A percentile compares a stretch with the other conserved stretches of the same genome.
Evolutionary conservation across 2,888 invertebrate genomes (phyloP).

Genomic region (Pheosia tremula): DNA sequence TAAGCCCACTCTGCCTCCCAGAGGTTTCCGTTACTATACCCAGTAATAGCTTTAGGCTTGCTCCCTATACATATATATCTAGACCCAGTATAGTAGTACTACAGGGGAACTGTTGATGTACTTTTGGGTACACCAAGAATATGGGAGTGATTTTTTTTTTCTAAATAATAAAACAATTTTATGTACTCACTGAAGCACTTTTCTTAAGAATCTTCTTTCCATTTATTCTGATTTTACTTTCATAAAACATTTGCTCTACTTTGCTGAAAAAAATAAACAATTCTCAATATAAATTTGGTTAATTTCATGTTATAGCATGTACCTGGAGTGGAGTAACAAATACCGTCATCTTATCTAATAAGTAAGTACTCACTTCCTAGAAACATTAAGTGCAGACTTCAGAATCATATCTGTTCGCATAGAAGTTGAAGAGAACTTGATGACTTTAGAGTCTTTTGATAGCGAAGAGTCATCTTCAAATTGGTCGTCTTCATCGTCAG

Average conservation of each 20-base stretch:
- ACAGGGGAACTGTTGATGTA: no score
- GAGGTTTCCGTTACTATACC: no score
- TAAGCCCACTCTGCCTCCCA: no score
- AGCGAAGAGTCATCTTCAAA: conserved; percentile 76
- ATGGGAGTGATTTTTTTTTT: no score
- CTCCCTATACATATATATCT: no score
- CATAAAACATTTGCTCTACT: conserved; percentile 91
- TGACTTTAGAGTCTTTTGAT: conserved; percentile 86
- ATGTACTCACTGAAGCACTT: conserved; percentile 85
- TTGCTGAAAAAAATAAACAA: conserved; percentile 82
- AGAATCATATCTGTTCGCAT: conserved; percentile 88
- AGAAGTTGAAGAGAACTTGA: conserved; percentile 86
- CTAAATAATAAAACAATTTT: neutral
- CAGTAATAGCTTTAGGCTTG: no score
- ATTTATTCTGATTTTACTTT: conserved; percentile 91
- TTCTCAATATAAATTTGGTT: no score
- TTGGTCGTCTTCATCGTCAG: conserved; percentile 78
- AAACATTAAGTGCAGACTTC: conserved; percentile 88
- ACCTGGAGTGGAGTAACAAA: no score
- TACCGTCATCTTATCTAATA: no score
- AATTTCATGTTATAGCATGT: no score
- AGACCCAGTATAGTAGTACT: no score
- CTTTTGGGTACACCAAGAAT: no score
- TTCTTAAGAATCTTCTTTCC: conserved; percentile 91
- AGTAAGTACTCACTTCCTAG: conserved; percentile 85